These are phyloP conservation scores for Bicyclus anynana DNA, from an alignment of 1,140 invertebrate genomes.

Conservation along the genomic window DNA sequence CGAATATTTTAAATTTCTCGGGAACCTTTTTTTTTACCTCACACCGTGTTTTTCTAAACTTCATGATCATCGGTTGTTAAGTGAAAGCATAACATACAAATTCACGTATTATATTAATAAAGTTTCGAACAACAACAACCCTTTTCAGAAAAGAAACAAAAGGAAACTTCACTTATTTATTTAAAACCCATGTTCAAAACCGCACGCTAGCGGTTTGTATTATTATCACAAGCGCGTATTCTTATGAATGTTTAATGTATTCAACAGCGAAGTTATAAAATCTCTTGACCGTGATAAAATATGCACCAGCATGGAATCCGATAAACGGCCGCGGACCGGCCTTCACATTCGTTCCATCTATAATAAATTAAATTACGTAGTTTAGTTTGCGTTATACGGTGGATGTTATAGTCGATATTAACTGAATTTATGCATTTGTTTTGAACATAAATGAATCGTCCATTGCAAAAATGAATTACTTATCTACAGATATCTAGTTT, in stretches of 20 bases:
- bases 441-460: too few relatives aligned
- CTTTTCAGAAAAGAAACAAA: background rate
- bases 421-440: background rate
- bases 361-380: conserved; percentile 11
- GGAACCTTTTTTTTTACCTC: too few relatives aligned
- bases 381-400: background rate
- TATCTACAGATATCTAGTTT: too few relatives aligned
- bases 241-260: conserved; percentile 2
- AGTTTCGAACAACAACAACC: background rate
- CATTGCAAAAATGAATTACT: too few relatives aligned
- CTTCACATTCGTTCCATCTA: conserved; percentile 20
- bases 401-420: conserved; percentile 1
- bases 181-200: background rate
- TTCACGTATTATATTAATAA: too few relatives aligned
- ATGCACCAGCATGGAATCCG: conserved; percentile 15
- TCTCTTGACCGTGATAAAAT: conserved; percentile 12
- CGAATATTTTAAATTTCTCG: too few relatives aligned
- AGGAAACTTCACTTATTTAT: background rate
- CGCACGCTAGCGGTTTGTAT: background rate
- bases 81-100: too few relatives aligned
- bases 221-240: background rate
- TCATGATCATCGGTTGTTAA: too few relatives aligned
- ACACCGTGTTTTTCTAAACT: too few relatives aligned
- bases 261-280: conserved; percentile 1
- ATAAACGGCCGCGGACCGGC: conserved; percentile 11